These are phyloP conservation scores for Orius insidiosus DNA, from an alignment of 1,140 invertebrate genomes.

Conservation along the genomic window DNA sequence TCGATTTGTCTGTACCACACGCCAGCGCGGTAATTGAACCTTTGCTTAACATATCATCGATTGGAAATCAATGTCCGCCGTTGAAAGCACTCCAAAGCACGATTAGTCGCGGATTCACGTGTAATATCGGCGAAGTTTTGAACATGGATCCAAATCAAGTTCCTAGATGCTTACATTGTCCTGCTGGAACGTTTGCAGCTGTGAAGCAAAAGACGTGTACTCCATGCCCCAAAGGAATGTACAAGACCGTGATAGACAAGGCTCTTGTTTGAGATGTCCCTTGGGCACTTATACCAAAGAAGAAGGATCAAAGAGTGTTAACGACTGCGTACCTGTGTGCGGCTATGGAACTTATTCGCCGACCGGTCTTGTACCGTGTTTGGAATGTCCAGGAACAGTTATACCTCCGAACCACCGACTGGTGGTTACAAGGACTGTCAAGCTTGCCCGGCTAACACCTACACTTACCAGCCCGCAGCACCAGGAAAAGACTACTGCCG, in stretches of 20 bases:
- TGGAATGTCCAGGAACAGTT: conserved; percentile 92
- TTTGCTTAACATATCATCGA: conserved; percentile 69
- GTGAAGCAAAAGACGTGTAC: conserved; percentile 73
- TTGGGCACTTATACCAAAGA: conserved; percentile 80
- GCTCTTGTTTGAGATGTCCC: conserved; percentile 72
- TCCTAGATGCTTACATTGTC: conserved; percentile 85
- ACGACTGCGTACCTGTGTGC: conserved; percentile 81
- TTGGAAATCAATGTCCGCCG: conserved; percentile 81
- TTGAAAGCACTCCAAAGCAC: conserved; percentile 69
- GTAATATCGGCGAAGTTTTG: conserved; percentile 79
- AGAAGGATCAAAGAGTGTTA: conserved; percentile 63
- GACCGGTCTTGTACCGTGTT: conserved; percentile 82
- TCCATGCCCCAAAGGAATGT: conserved; percentile 76
- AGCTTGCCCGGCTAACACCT: conserved; percentile 75
- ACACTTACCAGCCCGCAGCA: conserved; percentile 82
- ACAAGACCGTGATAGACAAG: conserved; percentile 84
- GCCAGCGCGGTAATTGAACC: conserved; percentile 81
- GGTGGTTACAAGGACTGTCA: conserved; percentile 90
- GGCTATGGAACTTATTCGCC: conserved; percentile 91
- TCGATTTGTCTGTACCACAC: conserved; percentile 81
- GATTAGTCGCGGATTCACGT: conserved; percentile 76
- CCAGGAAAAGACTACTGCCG: conserved; percentile 68
- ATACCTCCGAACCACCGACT: conserved; percentile 66
- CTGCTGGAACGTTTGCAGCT: conserved; percentile 82
- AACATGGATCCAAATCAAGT: conserved; percentile 82